Evolutionary conservation across 2,113 vertebrate genomes (phyloP).

Genomic region (Psilopsiagon aurifrons): DNA sequence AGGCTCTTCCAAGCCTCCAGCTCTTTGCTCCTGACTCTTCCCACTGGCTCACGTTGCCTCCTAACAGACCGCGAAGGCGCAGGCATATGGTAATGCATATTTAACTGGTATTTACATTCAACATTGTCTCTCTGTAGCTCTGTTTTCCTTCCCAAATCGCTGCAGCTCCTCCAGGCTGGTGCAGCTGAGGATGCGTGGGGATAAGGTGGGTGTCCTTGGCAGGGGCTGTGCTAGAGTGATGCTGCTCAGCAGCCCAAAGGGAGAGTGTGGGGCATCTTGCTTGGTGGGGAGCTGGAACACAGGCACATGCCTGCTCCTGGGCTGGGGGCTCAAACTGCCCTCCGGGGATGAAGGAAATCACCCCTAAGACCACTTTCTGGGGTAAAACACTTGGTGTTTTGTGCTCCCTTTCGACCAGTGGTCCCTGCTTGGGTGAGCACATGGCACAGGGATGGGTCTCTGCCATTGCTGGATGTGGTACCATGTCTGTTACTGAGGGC

Average conservation of each 20-base stretch:
- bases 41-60: constrained; percentile 36
- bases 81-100: constrained; percentile 77
- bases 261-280: accelerated
- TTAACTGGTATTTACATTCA: constrained; percentile 78
- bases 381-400: accelerated
- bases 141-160: constrained; percentile 63
- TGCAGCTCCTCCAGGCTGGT: constrained; percentile 45
- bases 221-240: background rate
- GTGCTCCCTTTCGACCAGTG: background rate
- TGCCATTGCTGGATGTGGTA: accelerated
- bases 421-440: background rate
- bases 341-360: background rate
- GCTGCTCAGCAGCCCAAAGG: background rate
- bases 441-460: accelerated
- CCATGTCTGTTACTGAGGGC: background rate
- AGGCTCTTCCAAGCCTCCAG: constrained; percentile 24
- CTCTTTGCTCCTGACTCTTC: constrained; percentile 21
- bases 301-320: background rate
- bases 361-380: accelerated
- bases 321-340: background rate
- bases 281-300: background rate
- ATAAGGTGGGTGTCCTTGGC: background rate
- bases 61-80: constrained; percentile 40
- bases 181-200: background rate
- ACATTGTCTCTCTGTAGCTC: constrained; percentile 69